Percentiles rank a stretch among this genome's conserved stretches.
Conservation (phyloP, 2,797 vertebrate genomes). For the Anomalospiza imberbis region DNA sequence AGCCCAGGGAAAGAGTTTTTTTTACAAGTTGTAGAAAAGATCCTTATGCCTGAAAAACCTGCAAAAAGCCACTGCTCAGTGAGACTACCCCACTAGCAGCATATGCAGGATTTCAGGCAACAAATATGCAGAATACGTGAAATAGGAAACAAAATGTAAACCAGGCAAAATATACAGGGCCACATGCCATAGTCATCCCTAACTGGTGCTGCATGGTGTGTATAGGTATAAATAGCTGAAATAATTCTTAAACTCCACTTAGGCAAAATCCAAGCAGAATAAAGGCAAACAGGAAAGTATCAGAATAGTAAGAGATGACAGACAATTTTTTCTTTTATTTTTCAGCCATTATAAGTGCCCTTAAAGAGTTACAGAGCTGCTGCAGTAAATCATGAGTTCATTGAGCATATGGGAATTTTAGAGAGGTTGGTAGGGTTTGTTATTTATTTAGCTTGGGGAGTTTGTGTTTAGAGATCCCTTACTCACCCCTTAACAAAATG, state of each 20-base stretch:
- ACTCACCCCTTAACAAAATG: conserved; percentile 63
- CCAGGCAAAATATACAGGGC: not conserved
- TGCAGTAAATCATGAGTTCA: conserved; percentile 25
- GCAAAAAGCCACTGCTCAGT: not conserved
- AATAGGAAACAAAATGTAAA: not conserved
- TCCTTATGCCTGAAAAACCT: not conserved
- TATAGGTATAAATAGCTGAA: not conserved
- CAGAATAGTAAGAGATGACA: not conserved
- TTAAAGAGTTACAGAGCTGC: not conserved
- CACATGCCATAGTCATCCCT: not conserved
- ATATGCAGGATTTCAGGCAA: not conserved
- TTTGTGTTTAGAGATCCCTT: conserved; percentile 68
- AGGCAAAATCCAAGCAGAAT: not conserved
- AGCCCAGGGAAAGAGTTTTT: not conserved
- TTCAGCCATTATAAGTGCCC: not conserved
- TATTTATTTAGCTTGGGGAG: conserved; percentile 61
- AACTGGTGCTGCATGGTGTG: not conserved
- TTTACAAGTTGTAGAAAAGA: not conserved
- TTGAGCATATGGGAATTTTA: conserved; percentile 30
- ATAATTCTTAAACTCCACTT: not conserved
- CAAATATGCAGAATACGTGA: not conserved
- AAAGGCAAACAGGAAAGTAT: not conserved
- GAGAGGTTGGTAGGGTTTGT: conserved; percentile 62
- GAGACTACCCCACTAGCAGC: not conserved
- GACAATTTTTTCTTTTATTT: not conserved